A percentile compares a stretch with the other conserved stretches of the same genome.
phyloP scores from a whole-genome alignment of 2,797 vertebrate genomes.

The Alcedo quadribrachys region DNA sequence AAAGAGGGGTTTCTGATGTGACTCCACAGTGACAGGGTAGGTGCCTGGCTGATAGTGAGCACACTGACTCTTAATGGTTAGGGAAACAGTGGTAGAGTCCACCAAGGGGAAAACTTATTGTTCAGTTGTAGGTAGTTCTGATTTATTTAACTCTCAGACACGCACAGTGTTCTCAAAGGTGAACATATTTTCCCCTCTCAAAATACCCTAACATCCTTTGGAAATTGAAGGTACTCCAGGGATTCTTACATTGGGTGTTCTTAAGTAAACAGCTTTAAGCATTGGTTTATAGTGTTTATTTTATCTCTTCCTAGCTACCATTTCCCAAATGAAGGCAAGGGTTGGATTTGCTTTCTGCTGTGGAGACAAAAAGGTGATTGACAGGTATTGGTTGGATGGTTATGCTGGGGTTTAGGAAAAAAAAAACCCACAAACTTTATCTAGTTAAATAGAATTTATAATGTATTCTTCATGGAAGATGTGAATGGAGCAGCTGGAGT shows the following conservation, averaged over 20 bases:
- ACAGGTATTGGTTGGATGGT: background rate
- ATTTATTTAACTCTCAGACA: conserved; percentile 4
- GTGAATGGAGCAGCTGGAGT: background rate
- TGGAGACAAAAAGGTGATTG: background rate
- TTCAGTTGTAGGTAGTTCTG: conserved; percentile 37
- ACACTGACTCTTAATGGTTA: background rate
- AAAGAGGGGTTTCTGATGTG: conserved; percentile 48
- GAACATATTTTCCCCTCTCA: background rate
- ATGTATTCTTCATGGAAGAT: background rate
- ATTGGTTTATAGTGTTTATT: background rate
- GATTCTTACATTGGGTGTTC: background rate
- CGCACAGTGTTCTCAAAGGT: background rate
- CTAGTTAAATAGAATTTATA: background rate
- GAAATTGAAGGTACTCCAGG: background rate
- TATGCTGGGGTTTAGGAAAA: background rate
- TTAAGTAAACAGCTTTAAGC: conserved; percentile 13
- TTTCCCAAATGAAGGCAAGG: background rate
- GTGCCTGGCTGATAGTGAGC: conserved; percentile 1
- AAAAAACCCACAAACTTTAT: background rate
- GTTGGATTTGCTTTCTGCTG: background rate
- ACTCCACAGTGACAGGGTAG: conserved; percentile 14
- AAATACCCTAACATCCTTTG: background rate
- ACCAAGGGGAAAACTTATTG: background rate
- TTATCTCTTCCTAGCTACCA: background rate
- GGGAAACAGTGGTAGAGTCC: background rate